These are phyloP conservation scores for Capitella teleta DNA, from an alignment of 1,140 invertebrate species.

Conservation along the genomic window DNA sequence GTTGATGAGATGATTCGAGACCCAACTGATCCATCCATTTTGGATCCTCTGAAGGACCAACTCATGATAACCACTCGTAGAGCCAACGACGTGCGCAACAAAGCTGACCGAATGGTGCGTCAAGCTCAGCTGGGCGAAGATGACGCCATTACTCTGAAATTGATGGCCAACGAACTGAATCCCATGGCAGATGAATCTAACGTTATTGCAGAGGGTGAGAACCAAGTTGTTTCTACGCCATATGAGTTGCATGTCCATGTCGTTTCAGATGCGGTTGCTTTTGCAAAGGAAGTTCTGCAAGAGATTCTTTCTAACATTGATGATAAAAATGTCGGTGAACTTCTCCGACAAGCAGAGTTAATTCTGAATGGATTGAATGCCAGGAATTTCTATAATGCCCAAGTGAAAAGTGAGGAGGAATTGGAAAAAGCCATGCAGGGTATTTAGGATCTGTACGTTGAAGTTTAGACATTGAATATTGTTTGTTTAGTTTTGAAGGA, in stretches of 20 bases:
- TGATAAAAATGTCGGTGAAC: constrained; percentile 60
- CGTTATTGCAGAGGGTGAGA: too few species aligned
- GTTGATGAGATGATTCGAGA: constrained; percentile 51
- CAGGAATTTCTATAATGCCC: too few species aligned
- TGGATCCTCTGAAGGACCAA: constrained; percentile 49
- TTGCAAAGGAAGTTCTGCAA: constrained; percentile 16
- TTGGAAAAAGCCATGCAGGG: too few species aligned
- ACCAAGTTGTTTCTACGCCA: too few species aligned
- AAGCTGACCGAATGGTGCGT: too few species aligned
- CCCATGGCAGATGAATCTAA: not conserved
- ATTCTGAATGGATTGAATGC: constrained; percentile 56
- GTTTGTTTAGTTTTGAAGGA: constrained; percentile 55
- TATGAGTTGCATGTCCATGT: not conserved
- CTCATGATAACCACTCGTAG: constrained; percentile 50
- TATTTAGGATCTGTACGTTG: not conserved
- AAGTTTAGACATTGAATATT: constrained; percentile 39
- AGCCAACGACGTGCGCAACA: constrained; percentile 29
- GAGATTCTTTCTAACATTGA: constrained; percentile 26
- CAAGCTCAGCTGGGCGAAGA: too few species aligned
- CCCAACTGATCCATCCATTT: constrained; percentile 50
- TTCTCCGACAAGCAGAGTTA: constrained; percentile 58
- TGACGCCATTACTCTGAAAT: not conserved
- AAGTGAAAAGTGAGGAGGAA: too few species aligned
- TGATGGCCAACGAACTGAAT: not conserved
- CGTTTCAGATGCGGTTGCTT: constrained; percentile 10